phyloP scores from a whole-genome alignment of 2,888 invertebrate genomes.

The Hedya salicella region DNA sequence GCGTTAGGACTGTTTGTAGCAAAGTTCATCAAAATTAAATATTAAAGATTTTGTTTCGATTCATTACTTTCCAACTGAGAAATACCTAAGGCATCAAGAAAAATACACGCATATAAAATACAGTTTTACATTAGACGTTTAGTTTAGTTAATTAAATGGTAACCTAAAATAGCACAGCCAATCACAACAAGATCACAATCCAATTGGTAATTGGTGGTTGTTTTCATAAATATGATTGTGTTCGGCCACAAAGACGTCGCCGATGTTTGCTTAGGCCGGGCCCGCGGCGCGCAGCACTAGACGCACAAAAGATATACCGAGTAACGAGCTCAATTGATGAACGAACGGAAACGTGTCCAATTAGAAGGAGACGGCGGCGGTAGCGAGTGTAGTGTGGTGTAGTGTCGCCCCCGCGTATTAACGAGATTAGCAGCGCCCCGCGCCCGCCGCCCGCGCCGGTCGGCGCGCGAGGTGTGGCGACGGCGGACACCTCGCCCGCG shows the following conservation, averaged over 20 bases:
- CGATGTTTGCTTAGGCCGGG: slow-evolving; percentile 39
- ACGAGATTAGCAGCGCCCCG: slow-evolving; percentile 76
- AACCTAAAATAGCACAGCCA: neutral
- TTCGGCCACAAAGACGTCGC: slow-evolving; percentile 21
- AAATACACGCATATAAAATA: too few relatives aligned
- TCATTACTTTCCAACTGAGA: too few relatives aligned
- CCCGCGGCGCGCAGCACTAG: slow-evolving; percentile 45
- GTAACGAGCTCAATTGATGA: slow-evolving; percentile 84
- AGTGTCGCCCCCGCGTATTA: slow-evolving; percentile 63
- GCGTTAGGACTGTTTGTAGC: too few relatives aligned
- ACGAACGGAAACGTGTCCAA: slow-evolving; percentile 84
- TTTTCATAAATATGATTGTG: slow-evolving; percentile 25
- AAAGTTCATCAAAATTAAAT: too few relatives aligned
- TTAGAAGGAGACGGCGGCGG: slow-evolving; percentile 80
- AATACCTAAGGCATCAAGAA: too few relatives aligned
- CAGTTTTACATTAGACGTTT: neutral
- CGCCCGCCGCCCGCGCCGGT: slow-evolving; percentile 55
- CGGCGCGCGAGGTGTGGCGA: slow-evolving; percentile 71
- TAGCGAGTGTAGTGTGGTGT: slow-evolving; percentile 68
- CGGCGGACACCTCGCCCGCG: slow-evolving; percentile 80
- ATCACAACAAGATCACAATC: slow-evolving; percentile 6
- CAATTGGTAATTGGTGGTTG: slow-evolving; percentile 25
- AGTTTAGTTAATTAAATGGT: neutral
- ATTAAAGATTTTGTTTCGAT: too few relatives aligned
- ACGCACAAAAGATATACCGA: slow-evolving; percentile 75